Evolutionary conservation across 2,888 invertebrate species (phyloP).

Genomic region (Cerastis rubricosa): DNA sequence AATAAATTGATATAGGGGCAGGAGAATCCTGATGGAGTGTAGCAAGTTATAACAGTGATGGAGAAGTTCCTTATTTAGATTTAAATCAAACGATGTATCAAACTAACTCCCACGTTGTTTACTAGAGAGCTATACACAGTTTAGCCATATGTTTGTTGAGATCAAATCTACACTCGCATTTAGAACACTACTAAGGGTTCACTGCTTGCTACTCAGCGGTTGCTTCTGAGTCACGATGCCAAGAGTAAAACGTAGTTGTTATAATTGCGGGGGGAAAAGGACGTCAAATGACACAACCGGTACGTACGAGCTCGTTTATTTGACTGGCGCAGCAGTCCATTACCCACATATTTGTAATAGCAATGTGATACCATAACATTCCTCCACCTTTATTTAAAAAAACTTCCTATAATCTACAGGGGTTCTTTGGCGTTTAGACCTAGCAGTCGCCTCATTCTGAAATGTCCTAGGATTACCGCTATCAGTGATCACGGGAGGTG

Average conservation of each 20-base stretch:
- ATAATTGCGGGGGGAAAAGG: no score
- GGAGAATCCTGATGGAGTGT: not conserved
- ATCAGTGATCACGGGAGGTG: no score
- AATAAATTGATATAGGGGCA: not conserved
- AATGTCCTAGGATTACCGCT: no score
- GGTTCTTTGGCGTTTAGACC: no score
- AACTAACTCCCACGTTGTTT: not conserved
- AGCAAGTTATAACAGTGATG: not conserved
- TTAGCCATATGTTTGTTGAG: not conserved
- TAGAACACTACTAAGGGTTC: constrained; percentile 14
- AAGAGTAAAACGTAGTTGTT: constrained; percentile 1
- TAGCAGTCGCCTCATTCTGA: no score
- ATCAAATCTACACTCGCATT: constrained; percentile 1
- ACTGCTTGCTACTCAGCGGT: not conserved
- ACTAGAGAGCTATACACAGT: not conserved
- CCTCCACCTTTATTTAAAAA: no score
- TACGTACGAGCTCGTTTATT: no score
- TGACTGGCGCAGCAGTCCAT: no score
- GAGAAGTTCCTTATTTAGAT: not conserved
- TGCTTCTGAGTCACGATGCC: constrained; percentile 35
- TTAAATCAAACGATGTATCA: not conserved
- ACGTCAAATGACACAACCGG: no score
- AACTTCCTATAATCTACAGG: no score
- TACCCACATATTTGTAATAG: no score
- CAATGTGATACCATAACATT: no score